A percentile compares a stretch with the other conserved stretches of the same genome.
Evolutionary conservation across 2,797 vertebrate genomes (phyloP).

Genomic region (Thamnophis elegans): DNA sequence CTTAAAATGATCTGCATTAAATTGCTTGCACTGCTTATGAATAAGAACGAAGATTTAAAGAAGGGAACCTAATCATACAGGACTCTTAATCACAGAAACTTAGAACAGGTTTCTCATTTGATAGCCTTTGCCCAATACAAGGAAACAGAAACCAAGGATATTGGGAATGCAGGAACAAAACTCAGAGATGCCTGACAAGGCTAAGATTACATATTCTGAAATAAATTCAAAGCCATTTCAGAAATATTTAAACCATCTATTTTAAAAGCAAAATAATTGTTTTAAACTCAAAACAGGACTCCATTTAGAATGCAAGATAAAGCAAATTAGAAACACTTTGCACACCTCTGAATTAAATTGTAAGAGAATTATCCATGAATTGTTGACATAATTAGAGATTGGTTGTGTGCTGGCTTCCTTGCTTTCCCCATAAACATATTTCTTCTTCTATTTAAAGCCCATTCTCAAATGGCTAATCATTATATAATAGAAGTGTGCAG

Average conservation of each 20-base stretch:
- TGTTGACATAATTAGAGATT: neutral
- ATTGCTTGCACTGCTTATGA: neutral
- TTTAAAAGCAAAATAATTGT: neutral
- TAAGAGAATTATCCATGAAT: neutral
- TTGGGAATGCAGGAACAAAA: neutral
- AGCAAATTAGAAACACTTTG: neutral
- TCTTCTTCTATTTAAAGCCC: constrained; percentile 34
- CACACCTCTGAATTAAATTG: neutral
- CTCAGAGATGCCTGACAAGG: neutral
- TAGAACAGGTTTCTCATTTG: neutral
- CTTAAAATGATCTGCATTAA: neutral
- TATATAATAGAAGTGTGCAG: constrained; percentile 16
- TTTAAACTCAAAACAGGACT: neutral
- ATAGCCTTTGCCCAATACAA: neutral
- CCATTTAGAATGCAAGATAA: neutral
- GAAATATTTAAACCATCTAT: neutral
- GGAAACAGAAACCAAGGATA: neutral
- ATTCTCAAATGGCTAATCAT: constrained; percentile 35
- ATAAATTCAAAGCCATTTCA: neutral
- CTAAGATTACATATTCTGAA: neutral
- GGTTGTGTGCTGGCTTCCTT: neutral
- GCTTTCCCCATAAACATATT: constrained; percentile 16
- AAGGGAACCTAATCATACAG: neutral
- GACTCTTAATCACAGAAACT: neutral
- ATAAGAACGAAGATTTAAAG: neutral